These are phyloP conservation scores for Drosophila quinaria DNA, from an alignment of 2,888 invertebrate species.

Conservation along the genomic window DNA sequence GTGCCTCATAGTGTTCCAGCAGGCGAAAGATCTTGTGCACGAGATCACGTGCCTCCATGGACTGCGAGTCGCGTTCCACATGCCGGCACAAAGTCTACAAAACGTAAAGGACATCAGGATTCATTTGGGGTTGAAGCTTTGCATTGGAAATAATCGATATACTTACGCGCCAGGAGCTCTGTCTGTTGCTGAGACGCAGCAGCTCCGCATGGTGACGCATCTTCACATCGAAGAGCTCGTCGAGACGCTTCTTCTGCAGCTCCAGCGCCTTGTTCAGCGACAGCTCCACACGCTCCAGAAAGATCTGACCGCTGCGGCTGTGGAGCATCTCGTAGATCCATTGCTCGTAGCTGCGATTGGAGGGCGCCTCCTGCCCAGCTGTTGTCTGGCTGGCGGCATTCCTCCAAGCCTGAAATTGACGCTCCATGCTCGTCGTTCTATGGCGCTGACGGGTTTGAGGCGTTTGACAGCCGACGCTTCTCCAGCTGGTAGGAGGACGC, in stretches of 20 bases:
- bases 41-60: conserved; percentile 50
- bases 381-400: conserved; percentile 24
- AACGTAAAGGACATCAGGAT: neutral
- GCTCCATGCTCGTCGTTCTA: conserved; percentile 5
- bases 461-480: conserved; percentile 24
- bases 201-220: conserved; percentile 81
- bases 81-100: conserved; percentile 67
- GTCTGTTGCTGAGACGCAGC: conserved; percentile 77
- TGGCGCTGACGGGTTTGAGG: neutral
- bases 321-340: conserved; percentile 84
- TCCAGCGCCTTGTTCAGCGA: conserved; percentile 80
- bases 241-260: conserved; percentile 77
- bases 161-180: conserved; percentile 81
- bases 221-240: conserved; percentile 75
- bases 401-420: neutral
- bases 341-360: conserved; percentile 73
- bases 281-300: conserved; percentile 83
- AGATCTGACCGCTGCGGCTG: conserved; percentile 80
- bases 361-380: neutral
- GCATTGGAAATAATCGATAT: neutral
- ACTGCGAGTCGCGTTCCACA: conserved; percentile 56
- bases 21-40: conserved; percentile 78
- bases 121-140: too few species aligned
- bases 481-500: neutral
- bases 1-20: conserved; percentile 77